Base-by-base conservation (phyloP, 2,888 invertebrate genomes). In the Torymus auratus region DNA sequence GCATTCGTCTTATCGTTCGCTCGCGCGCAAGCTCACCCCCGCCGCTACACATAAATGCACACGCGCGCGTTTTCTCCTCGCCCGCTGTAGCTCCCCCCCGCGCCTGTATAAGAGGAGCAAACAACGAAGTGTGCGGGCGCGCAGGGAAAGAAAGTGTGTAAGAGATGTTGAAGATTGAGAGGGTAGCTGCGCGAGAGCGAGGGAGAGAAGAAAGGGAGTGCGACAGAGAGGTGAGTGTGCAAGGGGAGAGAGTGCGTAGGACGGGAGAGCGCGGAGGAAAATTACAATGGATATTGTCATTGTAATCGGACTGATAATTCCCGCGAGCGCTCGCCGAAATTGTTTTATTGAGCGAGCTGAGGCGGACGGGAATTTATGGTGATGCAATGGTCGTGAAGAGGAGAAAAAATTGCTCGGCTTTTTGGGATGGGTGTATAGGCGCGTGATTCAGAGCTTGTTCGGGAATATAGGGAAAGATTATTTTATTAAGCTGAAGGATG, bases 101-200 rank as follows among this genome's bases (percentile, higher is more conserved):
- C 52, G 64, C 53, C 23, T n/a, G 64, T n/a, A 41, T n/a, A 15
- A 71, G 69, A 56, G 55, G 23, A 64, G 65, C 56, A 80, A 64
- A 75, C 55, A 61, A 17, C 50, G 67, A 71, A 76, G 71, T 61
- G 76, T 77, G 73, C 74, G 78, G 78, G 70, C 74, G 70, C 41
- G 28, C 28, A 10, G 77, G 81, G 78, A 74, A 81, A 81, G 81
- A 78, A 78, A 69, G 77, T 61, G 75, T 68, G 73, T 58, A 75
- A 71, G 78, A 82, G 79, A 82, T 76, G 70, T 70, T 23, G 81
- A 79, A 79, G 82, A 79, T 82, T 82, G 72, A 75, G 81, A 71
- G 82, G 82, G 82, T 80, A 58, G 28, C 10, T 20, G 0, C 12
- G 17, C 17, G 56, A 41, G 20, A 55, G 17, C 17, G 60, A 11